phyloP scores from a whole-genome alignment of 1,140 invertebrate genomes.

The Nasonia vitripennis region DNA sequence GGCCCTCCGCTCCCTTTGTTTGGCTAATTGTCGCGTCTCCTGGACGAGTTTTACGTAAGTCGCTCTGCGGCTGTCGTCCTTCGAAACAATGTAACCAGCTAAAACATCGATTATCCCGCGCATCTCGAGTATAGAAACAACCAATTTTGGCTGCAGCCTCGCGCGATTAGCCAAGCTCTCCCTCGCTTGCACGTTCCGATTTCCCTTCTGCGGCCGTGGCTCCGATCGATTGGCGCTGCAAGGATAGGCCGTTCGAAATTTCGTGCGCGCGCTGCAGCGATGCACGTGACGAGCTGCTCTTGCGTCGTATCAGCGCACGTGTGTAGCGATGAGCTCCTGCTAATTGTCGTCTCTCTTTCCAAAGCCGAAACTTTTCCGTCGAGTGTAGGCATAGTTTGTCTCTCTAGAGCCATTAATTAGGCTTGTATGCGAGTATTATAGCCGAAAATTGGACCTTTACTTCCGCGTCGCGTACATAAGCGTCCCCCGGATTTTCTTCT shows the following conservation, averaged over 20 bases:
- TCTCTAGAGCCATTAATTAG: not conserved
- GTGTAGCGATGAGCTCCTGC: not conserved
- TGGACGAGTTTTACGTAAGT: no score
- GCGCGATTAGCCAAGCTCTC: not conserved
- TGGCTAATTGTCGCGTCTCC: not conserved
- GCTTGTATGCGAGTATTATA: not conserved
- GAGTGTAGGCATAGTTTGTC: no score
- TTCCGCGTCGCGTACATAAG: not conserved
- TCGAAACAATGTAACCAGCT: no score
- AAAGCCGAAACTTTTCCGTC: no score
- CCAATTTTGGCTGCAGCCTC: not conserved
- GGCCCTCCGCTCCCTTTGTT: not conserved
- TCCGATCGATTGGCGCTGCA: slow-evolving; percentile 22
- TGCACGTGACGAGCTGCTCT: not conserved
- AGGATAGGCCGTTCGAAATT: not conserved
- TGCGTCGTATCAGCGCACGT: no score
- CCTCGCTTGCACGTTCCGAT: not conserved
- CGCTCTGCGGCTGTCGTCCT: no score
- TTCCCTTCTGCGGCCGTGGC: slow-evolving; percentile 24
- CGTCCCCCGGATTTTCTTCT: not conserved
- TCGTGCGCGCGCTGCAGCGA: no score
- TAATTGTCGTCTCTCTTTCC: not conserved
- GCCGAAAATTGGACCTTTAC: not conserved
- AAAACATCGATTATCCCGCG: no score
- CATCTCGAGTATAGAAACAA: not conserved